Base-by-base conservation (phyloP, 2,888 invertebrate species). In the Crematogaster levior region DNA sequence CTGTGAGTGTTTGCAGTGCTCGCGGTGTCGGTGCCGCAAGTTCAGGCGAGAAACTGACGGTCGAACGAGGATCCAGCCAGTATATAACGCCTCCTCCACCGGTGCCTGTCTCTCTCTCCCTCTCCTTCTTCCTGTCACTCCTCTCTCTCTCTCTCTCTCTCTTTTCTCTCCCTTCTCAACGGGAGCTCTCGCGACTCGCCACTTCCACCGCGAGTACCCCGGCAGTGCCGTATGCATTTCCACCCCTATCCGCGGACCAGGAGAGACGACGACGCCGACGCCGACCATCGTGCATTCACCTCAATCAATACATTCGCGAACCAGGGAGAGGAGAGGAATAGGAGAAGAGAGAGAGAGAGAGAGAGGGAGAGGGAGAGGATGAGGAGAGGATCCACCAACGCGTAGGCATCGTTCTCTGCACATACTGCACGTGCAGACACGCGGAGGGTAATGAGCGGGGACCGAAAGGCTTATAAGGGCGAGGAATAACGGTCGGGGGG, bases 1-100 rank as follows among this genome's bases (percentile, higher is more conserved):
- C 21, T 53, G 30, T 12, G 48, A 40, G 58, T 27, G 40, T 60
- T 40, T 9, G 56, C 40, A 30, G 63, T 46, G 43, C 61, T 37
- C 60, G 63, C 77, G 75, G 82, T 56, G 68, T 84, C 88, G 83
- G 82, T 86, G 88, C 87, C 92, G 90, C 91, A 91, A 58, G 66
- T 90, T 90, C 92, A 90, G 87, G 88, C 90, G 91, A 90, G 91
- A 92, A 89, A 93, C 93, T 93, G 93, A 89, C 93, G 87, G 90
- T 86, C 88, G 91, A 89, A 91, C 89, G 91, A 92, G 91, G 90
- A 91, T 91, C 90, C 90, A 90, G 91, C 91, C 90, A 86, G 92
- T 93, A 93, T 93, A 93, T 93, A 93, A 92, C 91, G 88, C 86
- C 84, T 88, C 88, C 90, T 88, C 90, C 86, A 85, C 89, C 84